Evolutionary conservation across 1,140 invertebrate species (phyloP), one percentile per base, ranked within the genome.

Genomic region (Grapholita molesta): DNA sequence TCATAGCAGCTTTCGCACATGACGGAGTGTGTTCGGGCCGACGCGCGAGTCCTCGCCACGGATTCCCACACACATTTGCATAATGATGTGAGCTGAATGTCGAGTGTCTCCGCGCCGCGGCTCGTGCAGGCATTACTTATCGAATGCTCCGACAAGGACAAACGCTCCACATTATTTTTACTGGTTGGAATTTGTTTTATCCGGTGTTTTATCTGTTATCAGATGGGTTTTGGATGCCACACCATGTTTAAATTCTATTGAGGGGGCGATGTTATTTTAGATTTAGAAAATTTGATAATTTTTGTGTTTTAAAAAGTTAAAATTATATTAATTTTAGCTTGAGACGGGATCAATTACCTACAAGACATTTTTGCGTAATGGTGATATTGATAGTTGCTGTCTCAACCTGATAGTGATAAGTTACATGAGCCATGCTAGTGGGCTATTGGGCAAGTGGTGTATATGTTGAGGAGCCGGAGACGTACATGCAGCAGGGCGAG

Each of bases 401-500:
- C n/a, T n/a, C n/a, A n/a, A n/a, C n/a, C n/a, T n/a, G n/a, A n/a
- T n/a, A n/a, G n/a, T n/a, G n/a, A n/a, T n/a, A n/a, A n/a, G n/a
- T n/a, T n/a, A n/a, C n/a, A n/a, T n/a, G n/a, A n/a, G n/a, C n/a
- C n/a, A n/a, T n/a, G n/a, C n/a, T n/a, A n/a, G n/a, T n/a, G n/a
- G n/a, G n/a, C n/a, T n/a, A n/a, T n/a, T n/a, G n/a, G n/a, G n/a
- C n/a, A n/a, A n/a, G n/a, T n/a, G n/a, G n/a, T n/a, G n/a, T n/a
- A n/a, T n/a, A n/a, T n/a, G n/a, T n/a, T n/a, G n/a, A n/a, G n/a
- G n/a, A n/a, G n/a, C n/a, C n/a, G n/a, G n/a, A 4, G 28, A 82
- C 83, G 73, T 86, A 85, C 85, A 78, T 79, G 80, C 74, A 87
- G 79, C 75, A 75, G 69, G 76, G 83, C 84, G 84, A 86, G 80